Percentiles rank a stretch among this genome's conserved stretches.
Conservation (phyloP, 2,113 vertebrate species). For the Sceloporus tristichus region DNA sequence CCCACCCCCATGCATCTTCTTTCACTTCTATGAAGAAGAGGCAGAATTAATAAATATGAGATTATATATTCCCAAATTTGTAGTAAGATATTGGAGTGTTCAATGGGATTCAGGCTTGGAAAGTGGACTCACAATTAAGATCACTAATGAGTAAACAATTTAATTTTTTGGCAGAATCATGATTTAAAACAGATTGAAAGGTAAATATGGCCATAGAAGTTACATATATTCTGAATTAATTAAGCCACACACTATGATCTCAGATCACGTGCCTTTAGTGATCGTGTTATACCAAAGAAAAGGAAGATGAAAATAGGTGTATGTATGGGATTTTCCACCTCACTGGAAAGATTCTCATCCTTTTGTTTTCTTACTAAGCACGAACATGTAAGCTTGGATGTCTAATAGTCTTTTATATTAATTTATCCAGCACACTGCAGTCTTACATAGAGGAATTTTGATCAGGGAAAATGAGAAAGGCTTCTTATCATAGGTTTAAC, state of each 20-base stretch:
- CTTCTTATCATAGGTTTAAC: background rate
- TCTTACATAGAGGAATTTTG: background rate
- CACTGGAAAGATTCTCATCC: background rate
- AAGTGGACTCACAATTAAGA: background rate
- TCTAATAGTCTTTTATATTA: background rate
- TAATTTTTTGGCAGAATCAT: background rate
- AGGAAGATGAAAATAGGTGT: background rate
- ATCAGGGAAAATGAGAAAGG: background rate
- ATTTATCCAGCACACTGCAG: background rate
- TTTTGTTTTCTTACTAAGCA: background rate
- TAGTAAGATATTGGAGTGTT: background rate
- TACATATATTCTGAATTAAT: background rate
- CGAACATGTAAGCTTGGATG: background rate
- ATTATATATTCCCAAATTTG: too few species aligned
- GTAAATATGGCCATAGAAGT: background rate
- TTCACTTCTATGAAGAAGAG: background rate
- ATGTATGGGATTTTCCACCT: background rate
- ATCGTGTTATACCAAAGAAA: background rate
- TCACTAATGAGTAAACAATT: background rate
- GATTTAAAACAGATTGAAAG: background rate
- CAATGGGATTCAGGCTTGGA: background rate
- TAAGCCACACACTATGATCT: background rate
- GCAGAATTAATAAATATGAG: background rate
- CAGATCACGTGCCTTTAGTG: background rate
- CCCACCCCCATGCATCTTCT: background rate